Base-by-base conservation (phyloP, 2,888 invertebrate species). In the Pachycephus smyrnensis region DNA sequence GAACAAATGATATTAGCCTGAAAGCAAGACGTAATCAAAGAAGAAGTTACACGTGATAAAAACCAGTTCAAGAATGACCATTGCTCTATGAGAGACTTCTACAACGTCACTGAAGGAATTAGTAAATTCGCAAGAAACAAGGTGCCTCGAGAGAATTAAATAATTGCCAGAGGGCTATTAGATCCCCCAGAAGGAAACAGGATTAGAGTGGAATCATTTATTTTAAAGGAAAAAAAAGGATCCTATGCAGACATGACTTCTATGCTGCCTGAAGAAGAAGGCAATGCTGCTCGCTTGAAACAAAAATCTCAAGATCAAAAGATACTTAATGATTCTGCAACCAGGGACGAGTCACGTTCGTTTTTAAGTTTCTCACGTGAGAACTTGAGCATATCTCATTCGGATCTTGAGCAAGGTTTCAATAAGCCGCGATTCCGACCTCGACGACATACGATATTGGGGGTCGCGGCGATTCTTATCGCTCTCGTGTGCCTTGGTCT, bases 331-430 rank as follows among this genome's bases (percentile, higher is more conserved):
- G 77, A 71, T 3, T 75, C 78, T 40, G 33, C 9, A 31, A 23
- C 71, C 69, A 33, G 74, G 73, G 0, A 91, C 33, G 90, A 90
- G 73, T 81, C 85, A 0, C 84, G 89, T 11, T 88, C 90, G 1
- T 91, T 91, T 77, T 80, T 91, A 6, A 87, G 86, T 78, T 87
- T 90, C 80, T 90, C 91, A 9, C 87, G 90, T 1, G 91, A 90
- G 76, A 91, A 90, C 80, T 79, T 91, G 69, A 90, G 86, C 77
- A 88, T 91, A 37, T 89, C 89, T 12, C 86, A 88, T 12, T 87
- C 88, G 3, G 90, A 91, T 35, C 78, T 90, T 4, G 91, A 91
- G 73, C 89, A 88, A 75, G 89, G 89, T 1, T 88, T 89, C 76
- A 87, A 86, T 71, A 87, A 84, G n/a, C 75, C 77, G 12, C 80